Percentiles rank a stretch among this genome's conserved stretches.
These are phyloP conservation scores for Drosophila pseudoobscura DNA, from an alignment of 1,140 invertebrate genomes.

Conservation along the genomic window DNA sequence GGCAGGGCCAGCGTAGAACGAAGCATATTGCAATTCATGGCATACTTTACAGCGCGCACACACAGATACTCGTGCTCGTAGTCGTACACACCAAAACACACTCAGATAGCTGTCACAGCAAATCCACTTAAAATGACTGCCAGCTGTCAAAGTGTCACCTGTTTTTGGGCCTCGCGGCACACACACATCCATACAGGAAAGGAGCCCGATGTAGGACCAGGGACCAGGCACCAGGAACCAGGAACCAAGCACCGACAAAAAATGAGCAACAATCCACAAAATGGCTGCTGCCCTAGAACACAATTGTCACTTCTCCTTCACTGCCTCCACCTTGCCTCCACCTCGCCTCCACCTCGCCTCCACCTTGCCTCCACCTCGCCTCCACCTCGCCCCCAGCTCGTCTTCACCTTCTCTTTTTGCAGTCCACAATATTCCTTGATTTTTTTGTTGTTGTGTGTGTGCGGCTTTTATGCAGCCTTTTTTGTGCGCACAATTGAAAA, in stretches of 20 bases:
- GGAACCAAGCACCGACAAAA: slow-evolving; percentile 10
- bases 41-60: slow-evolving; percentile 27
- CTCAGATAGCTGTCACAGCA: slow-evolving; percentile 61
- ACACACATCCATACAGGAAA: slow-evolving; percentile 1
- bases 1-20: no score
- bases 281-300: slow-evolving; percentile 47
- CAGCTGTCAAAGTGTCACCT: slow-evolving; percentile 71
- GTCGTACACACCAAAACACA: slow-evolving; percentile 10
- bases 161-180: slow-evolving; percentile 27
- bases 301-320: slow-evolving; percentile 39
- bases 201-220: no score
- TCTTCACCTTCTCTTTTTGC: slow-evolving; percentile 16
- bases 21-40: slow-evolving; percentile 28
- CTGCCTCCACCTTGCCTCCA: not conserved
- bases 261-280: slow-evolving; percentile 59
- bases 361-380: not conserved
- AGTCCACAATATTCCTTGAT: slow-evolving; percentile 13
- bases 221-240: no score
- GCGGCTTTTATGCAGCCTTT: slow-evolving; percentile 28
- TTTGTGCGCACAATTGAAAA: slow-evolving; percentile 65
- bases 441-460: not conserved
- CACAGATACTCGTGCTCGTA: not conserved
- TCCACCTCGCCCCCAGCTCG: no score
- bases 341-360: not conserved
- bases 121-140: slow-evolving; percentile 75